Evolutionary conservation across 2,888 invertebrate genomes (phyloP).

Genomic region (Lasioglossum vierecki): DNA sequence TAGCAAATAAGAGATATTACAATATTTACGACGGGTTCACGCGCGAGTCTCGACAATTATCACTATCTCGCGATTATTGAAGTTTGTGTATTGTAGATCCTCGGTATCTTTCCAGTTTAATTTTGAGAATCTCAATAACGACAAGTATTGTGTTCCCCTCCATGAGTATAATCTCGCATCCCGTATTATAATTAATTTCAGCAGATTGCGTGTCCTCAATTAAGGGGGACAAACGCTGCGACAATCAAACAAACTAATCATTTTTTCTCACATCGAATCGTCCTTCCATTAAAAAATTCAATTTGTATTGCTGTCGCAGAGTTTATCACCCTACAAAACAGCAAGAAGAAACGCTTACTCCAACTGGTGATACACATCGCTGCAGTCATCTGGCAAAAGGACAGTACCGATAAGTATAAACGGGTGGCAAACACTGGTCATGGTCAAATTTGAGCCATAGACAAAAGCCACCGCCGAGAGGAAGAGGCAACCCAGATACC

Average conservation of each 20-base stretch:
- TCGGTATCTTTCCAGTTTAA: conserved; percentile 69
- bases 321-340: neutral
- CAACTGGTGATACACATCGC: conserved; percentile 92
- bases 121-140: conserved; percentile 36
- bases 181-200: conserved; percentile 21
- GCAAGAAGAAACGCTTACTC: conserved; percentile 86
- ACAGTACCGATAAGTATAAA: conserved; percentile 88
- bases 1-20: conserved; percentile 71
- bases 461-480: conserved; percentile 88
- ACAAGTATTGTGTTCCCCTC: conserved; percentile 36
- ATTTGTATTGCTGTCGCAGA: neutral
- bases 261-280: neutral
- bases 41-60: conserved; percentile 63
- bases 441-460: conserved; percentile 91
- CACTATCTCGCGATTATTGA: conserved; percentile 62
- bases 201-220: neutral
- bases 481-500: conserved; percentile 89
- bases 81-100: conserved; percentile 58
- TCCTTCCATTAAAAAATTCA: neutral
- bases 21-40: conserved; percentile 63
- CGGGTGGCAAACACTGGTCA: conserved; percentile 95
- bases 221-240: neutral
- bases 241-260: neutral
- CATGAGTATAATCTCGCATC: conserved; percentile 10
- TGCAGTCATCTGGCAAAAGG: conserved; percentile 93